Evolutionary conservation across 2,888 invertebrate species (phyloP).

Genomic region (Cybosia mesomella): DNA sequence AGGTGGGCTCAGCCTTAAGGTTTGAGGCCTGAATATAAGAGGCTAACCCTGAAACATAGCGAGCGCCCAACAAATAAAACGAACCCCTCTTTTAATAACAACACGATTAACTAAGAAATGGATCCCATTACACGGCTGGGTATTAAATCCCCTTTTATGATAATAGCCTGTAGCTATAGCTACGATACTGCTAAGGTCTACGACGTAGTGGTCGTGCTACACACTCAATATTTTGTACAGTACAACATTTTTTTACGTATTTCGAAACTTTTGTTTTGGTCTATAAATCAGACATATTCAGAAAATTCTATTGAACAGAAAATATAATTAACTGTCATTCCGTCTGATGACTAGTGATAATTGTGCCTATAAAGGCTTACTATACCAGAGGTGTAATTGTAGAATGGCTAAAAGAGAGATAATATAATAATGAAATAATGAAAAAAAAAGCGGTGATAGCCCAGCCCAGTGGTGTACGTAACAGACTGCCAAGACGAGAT

Average conservation of each 20-base stretch:
- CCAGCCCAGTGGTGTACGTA: too few species aligned
- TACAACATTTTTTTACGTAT: too few species aligned
- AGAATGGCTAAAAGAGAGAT: too few species aligned
- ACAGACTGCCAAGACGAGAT: too few species aligned
- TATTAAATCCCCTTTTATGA: slow-evolving; percentile 37
- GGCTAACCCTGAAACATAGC: not conserved
- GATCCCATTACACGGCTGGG: slow-evolving; percentile 31
- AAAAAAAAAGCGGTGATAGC: too few species aligned
- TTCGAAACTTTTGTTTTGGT: not conserved
- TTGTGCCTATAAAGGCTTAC: not conserved
- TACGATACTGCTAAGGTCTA: slow-evolving; percentile 23
- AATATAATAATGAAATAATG: too few species aligned
- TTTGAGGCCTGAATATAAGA: too few species aligned
- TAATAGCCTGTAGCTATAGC: slow-evolving; percentile 31
- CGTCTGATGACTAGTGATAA: too few species aligned
- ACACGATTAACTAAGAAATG: slow-evolving; percentile 35
- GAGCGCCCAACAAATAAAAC: slow-evolving; percentile 2
- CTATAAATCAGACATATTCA: not conserved
- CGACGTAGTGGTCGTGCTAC: slow-evolving; percentile 18
- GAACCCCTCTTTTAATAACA: slow-evolving; percentile 17
- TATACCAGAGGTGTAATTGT: not conserved
- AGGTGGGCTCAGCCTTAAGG: too few species aligned
- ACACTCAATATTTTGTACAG: not conserved
- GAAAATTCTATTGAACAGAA: not conserved
- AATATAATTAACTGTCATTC: too few species aligned